Evolutionary conservation across 2,888 invertebrate species (phyloP).

Genomic region (Platerodrilus igneus): DNA sequence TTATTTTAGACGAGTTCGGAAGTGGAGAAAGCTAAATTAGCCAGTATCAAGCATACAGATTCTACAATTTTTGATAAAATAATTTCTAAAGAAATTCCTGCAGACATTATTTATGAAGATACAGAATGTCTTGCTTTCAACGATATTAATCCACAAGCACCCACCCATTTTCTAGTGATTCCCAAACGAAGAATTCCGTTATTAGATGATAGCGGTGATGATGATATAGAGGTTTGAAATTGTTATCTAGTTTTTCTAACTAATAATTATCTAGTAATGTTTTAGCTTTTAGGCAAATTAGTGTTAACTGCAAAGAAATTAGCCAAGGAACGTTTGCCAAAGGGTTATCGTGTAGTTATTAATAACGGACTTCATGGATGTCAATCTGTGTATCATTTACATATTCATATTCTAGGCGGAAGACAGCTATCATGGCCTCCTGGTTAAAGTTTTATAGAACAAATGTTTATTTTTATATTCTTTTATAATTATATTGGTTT

Average conservation of each 20-base stretch:
- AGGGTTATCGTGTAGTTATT: conserved; percentile 71
- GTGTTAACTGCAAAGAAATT: conserved; percentile 63
- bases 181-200: conserved; percentile 69
- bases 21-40: conserved; percentile 40
- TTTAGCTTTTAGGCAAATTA: conserved; percentile 67
- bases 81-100: conserved; percentile 70
- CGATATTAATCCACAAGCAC: conserved; percentile 76
- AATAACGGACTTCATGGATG: conserved; percentile 77
- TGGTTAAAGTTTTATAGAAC: conserved; percentile 34
- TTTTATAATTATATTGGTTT: too few relatives aligned
- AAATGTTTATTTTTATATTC: background rate
- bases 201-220: conserved; percentile 57
- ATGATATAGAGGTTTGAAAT: conserved; percentile 45
- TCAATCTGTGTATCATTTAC: conserved; percentile 81
- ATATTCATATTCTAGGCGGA: conserved; percentile 77
- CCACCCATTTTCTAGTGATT: conserved; percentile 78
- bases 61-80: conserved; percentile 75
- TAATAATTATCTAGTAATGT: conserved; percentile 26
- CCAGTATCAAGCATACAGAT: conserved; percentile 31
- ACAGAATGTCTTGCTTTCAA: conserved; percentile 76
- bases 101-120: conserved; percentile 79
- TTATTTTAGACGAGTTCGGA: conserved; percentile 40
- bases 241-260: conserved; percentile 2
- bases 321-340: conserved; percentile 57
- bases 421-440: conserved; percentile 59